Base-by-base conservation (phyloP, 2,888 invertebrate genomes). In the Meghimatium bilineatum region DNA sequence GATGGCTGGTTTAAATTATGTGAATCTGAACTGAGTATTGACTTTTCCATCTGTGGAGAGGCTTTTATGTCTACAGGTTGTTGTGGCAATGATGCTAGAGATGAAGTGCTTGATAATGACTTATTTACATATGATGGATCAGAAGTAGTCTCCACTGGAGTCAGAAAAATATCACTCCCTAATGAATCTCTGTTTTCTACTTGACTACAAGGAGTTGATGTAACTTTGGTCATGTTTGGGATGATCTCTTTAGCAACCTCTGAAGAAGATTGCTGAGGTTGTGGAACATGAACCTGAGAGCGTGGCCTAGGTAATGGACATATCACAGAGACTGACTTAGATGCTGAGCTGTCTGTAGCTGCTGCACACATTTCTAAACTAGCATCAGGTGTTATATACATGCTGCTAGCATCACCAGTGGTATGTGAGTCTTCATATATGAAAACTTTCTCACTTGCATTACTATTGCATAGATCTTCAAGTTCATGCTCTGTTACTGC, bases 301-400 rank as follows among this genome's bases (percentile, higher is more conserved):
- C 14, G 38, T 23, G 74, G 84, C 20, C n/a, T 3, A 44, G 67
- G 69, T 32, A 78, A 56, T 32, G 74, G 67, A 26, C 66, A 49
- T 63, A 14, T 29, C 32, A 44, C 44, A n/a, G 56, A 74, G 69
- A n/a, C 67, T 72, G 77, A 77, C 63, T 12, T 56, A 29, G 49
- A 36, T 0, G 66, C 12, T 14, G 74, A 60, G 12, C 2, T 66
- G 10, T 60, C 32, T 32, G 38, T n/a, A 26, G 44, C 44, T 29
- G 6, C 32, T 1, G 34, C 34, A n/a, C 66, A 56, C 34, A 88
- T 89, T 67, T 87, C 87, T 29, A 88, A 82, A 86, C 90, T 89
- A 32, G 87, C 84, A 80, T 91, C 87, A 0, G 90, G 91, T 12
- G 91, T 91, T 80, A 84, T 85, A 88, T 90, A 91, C 29, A 89